A percentile compares a stretch with the other conserved stretches of the same genome.
Conservation (phyloP, 37 sponge, comb jelly and placozoan species). For the Mnemiopsis leidyi region DNA sequence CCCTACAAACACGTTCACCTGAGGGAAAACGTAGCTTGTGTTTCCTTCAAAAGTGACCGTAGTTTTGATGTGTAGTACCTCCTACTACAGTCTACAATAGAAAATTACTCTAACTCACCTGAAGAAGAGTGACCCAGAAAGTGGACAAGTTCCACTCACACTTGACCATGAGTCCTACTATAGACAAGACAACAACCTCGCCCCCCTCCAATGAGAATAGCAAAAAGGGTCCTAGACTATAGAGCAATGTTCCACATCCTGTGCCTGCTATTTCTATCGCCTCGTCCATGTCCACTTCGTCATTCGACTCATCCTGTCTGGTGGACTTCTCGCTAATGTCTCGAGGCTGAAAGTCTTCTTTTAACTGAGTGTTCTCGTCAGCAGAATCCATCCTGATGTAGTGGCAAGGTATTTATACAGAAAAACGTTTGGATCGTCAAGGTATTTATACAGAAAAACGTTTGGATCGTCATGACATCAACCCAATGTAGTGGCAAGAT, state of each 20-base stretch:
- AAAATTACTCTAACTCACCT: slow-evolving; percentile 6
- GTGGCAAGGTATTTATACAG: too few relatives aligned
- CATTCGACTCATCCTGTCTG: not conserved
- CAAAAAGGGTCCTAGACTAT: not conserved
- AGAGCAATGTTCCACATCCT: not conserved
- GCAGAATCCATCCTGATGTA: not conserved
- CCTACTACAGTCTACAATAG: too few relatives aligned
- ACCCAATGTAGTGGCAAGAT: too few relatives aligned
- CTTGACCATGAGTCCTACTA: not conserved
- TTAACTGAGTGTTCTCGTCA: not conserved
- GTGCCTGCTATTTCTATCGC: not conserved
- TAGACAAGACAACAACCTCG: not conserved
- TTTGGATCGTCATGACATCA: too few relatives aligned
- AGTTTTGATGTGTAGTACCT: too few relatives aligned
- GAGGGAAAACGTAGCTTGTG: not conserved
- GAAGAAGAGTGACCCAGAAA: not conserved
- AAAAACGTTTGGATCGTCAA: too few relatives aligned
- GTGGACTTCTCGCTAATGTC: not conserved
- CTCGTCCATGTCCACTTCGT: not conserved
- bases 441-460: too few relatives aligned
- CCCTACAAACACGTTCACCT: not conserved
- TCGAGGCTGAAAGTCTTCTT: not conserved
- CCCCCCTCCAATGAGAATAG: not conserved
- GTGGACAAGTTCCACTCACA: slow-evolving; percentile 24
- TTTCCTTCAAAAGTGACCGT: too few relatives aligned